Percentiles rank a stretch among this genome's conserved stretches.
These are phyloP conservation scores for Dipodomys spectabilis DNA, from an alignment of 2,113 vertebrate genomes.

Conservation along the genomic window DNA sequence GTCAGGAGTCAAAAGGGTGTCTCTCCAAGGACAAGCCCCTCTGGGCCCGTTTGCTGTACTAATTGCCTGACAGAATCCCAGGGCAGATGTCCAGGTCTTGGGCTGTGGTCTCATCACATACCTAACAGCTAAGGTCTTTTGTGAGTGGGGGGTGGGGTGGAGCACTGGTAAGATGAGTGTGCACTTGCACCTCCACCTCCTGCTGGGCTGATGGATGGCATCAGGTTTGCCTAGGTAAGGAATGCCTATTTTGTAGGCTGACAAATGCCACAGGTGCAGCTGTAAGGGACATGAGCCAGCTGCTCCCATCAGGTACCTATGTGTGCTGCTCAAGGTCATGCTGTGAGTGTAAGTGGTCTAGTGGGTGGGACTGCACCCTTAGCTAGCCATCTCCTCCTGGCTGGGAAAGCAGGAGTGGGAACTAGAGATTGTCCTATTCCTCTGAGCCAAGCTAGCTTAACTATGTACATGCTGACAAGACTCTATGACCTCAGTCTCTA, in stretches of 20 bases:
- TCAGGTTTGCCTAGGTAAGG: slow-evolving; percentile 30
- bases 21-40: slow-evolving; percentile 58
- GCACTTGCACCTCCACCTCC: not conserved
- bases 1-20: slow-evolving; percentile 14
- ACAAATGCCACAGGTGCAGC: slow-evolving; percentile 77
- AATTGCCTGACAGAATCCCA: slow-evolving; percentile 74
- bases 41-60: slow-evolving; percentile 76
- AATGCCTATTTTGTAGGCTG: slow-evolving; percentile 49
- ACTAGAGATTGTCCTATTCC: not conserved
- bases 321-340: slow-evolving; percentile 56
- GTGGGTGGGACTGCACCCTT: not conserved
- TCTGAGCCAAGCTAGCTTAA: not conserved
- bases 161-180: not conserved
- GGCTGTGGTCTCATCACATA: slow-evolving; percentile 54
- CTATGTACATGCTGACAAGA: not conserved
- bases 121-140: slow-evolving; percentile 59
- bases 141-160: not conserved
- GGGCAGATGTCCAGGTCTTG: slow-evolving; percentile 74
- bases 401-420: not conserved
- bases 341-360: slow-evolving; percentile 59
- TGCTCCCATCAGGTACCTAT: slow-evolving; percentile 62
- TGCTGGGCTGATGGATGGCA: slow-evolving; percentile 70
- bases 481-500: not conserved
- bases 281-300: slow-evolving; percentile 65
- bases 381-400: not conserved